Conservation (phyloP, 2,888 invertebrate genomes). For the Anthrax anthrax region DNA sequence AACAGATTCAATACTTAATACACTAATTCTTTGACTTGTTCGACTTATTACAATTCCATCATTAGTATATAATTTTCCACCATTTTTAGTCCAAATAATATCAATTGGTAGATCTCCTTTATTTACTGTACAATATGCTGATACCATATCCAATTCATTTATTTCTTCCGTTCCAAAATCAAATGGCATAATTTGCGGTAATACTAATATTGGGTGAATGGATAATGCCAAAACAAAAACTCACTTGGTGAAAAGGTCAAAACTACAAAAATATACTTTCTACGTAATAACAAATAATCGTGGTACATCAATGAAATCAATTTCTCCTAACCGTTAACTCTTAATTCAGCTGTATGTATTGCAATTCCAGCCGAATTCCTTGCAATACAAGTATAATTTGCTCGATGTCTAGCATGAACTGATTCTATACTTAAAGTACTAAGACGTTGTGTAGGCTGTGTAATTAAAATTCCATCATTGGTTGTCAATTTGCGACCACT, state of each 20-base stretch:
- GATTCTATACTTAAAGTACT: slow-evolving; percentile 54
- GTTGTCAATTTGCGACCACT: slow-evolving; percentile 40
- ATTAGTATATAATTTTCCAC: slow-evolving; percentile 34
- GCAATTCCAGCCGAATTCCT: slow-evolving; percentile 53
- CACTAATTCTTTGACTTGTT: slow-evolving; percentile 47
- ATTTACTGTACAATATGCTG: slow-evolving; percentile 53
- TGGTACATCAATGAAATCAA: not conserved
- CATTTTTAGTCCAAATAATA: slow-evolving; percentile 54
- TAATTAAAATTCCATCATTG: slow-evolving; percentile 45
- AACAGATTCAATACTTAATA: slow-evolving; percentile 47
- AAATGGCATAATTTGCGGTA: slow-evolving; percentile 57
- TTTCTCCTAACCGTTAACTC: slow-evolving; percentile 71
- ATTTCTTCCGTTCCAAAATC: slow-evolving; percentile 54
- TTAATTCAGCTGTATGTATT: slow-evolving; percentile 51
- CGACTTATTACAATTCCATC: slow-evolving; percentile 41
- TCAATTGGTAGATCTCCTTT: slow-evolving; percentile 66
- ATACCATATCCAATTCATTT: slow-evolving; percentile 53
- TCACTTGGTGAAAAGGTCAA: too few relatives aligned
- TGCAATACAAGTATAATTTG: slow-evolving; percentile 61
- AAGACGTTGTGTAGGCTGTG: slow-evolving; percentile 46
- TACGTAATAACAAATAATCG: slow-evolving; percentile 1
- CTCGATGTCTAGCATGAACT: slow-evolving; percentile 53
- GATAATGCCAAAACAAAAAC: too few relatives aligned
- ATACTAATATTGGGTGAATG: slow-evolving; percentile 34
- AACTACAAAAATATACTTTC: too few relatives aligned